These are phyloP conservation scores for Cryptophagus acutangulus DNA, from an alignment of 2,888 invertebrate species.

Conservation along the genomic window DNA sequence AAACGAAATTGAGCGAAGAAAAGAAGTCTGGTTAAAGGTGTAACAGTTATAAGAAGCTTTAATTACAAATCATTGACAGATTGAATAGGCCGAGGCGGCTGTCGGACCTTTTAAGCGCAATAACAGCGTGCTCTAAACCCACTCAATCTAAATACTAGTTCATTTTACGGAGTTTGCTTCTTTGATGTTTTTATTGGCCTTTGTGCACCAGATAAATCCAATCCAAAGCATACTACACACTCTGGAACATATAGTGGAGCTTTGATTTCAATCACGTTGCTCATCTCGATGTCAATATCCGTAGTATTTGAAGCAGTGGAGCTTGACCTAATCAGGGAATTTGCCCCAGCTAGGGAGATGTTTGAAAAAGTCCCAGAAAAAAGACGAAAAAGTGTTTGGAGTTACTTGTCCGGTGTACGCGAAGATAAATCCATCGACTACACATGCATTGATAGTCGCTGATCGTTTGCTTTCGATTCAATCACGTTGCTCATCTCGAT, in stretches of 20 bases:
- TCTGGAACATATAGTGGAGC: too few species aligned
- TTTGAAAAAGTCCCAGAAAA: too few species aligned
- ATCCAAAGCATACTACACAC: too few species aligned
- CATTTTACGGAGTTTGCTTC: not conserved
- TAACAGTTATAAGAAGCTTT: too few species aligned
- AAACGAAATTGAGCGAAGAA: too few species aligned
- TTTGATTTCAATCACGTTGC: conserved; percentile 32
- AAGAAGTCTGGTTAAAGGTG: too few species aligned
- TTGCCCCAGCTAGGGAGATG: too few species aligned
- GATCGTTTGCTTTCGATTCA: conserved; percentile 26
- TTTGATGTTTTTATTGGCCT: conserved; percentile 8
- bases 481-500: conserved; percentile 30
- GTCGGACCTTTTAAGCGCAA: conserved; percentile 1
- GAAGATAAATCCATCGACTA: too few species aligned
- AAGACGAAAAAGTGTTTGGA: too few species aligned
- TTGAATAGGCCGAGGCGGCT: not conserved
- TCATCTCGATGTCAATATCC: conserved; percentile 30
- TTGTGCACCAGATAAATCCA: too few species aligned
- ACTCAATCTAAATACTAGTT: not conserved
- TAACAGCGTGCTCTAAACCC: not conserved
- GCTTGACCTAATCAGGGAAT: conserved; percentile 5
- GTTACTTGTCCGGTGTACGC: too few species aligned
- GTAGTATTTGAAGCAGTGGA: conserved; percentile 9
- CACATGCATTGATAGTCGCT: too few species aligned
- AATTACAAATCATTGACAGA: conserved; percentile 4